Conservation (phyloP, 1,140 invertebrate species). For the Antheraea mylitta region DNA sequence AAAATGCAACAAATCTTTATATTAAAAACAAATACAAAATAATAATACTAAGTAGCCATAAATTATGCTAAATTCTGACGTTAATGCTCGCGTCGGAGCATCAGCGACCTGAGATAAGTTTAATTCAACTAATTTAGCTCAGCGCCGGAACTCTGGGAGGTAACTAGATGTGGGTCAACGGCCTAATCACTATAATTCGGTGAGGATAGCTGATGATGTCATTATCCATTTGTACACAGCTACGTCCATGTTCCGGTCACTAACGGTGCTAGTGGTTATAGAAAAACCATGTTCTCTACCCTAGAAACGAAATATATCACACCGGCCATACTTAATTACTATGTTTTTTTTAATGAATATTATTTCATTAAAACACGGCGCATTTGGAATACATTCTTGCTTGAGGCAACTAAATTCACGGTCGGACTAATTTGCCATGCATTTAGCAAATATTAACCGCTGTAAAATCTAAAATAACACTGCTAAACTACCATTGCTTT, state of each 20-base stretch:
- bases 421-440: too few species aligned
- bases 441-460: too few species aligned
- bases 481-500: too few species aligned
- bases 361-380: too few species aligned
- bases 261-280: slow-evolving; percentile 32
- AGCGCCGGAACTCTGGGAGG: slow-evolving; percentile 22
- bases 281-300: slow-evolving; percentile 6
- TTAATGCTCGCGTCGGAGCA: background rate
- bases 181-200: slow-evolving; percentile 45
- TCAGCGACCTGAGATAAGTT: slow-evolving; percentile 12
- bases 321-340: background rate
- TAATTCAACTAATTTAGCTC: slow-evolving; percentile 24
- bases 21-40: background rate
- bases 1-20: too few species aligned
- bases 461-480: too few species aligned
- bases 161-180: slow-evolving; percentile 43
- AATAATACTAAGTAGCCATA: too few species aligned
- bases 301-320: background rate
- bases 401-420: too few species aligned
- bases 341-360: background rate
- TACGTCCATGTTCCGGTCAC: slow-evolving; percentile 39
- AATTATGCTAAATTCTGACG: background rate
- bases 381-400: too few species aligned
- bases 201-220: slow-evolving; percentile 36
- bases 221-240: slow-evolving; percentile 31